Evolutionary conservation across 2,888 invertebrate genomes (phyloP).

Genomic region (Andrena flavipes): DNA sequence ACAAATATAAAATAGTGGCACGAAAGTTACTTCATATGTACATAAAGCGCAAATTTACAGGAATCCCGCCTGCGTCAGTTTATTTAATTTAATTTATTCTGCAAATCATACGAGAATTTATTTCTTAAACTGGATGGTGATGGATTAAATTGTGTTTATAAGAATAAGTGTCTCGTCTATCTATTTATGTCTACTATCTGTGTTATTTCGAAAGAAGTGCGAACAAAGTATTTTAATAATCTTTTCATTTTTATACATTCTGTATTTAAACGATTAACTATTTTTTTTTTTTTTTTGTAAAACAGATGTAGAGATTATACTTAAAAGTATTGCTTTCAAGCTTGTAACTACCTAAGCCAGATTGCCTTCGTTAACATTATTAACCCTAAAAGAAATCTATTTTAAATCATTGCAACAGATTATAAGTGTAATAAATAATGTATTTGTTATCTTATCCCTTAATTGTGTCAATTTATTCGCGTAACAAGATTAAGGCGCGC

Average conservation of each 20-base stretch:
- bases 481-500: background rate
- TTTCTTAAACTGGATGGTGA: slow-evolving; percentile 32
- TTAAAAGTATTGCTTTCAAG: background rate
- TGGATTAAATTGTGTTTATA: slow-evolving; percentile 58
- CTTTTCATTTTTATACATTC: background rate
- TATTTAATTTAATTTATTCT: slow-evolving; percentile 69
- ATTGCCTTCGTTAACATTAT: background rate
- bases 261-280: background rate
- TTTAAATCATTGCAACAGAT: slow-evolving; percentile 12
- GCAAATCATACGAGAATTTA: slow-evolving; percentile 20
- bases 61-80: slow-evolving; percentile 21
- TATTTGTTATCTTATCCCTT: slow-evolving; percentile 10
- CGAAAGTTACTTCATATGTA: slow-evolving; percentile 14
- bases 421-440: slow-evolving; percentile 18
- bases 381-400: background rate
- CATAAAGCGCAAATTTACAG: slow-evolving; percentile 26
- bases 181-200: background rate
- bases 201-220: slow-evolving; percentile 5
- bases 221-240: background rate
- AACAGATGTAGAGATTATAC: background rate
- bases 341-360: background rate
- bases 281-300: background rate
- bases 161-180: slow-evolving; percentile 16
- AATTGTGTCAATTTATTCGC: slow-evolving; percentile 11
- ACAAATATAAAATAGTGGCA: slow-evolving; percentile 61